Percentiles rank a stretch among this genome's conserved stretches.
phyloP scores from a whole-genome alignment of 2,888 invertebrate genomes.

The Amiota communis region DNA sequence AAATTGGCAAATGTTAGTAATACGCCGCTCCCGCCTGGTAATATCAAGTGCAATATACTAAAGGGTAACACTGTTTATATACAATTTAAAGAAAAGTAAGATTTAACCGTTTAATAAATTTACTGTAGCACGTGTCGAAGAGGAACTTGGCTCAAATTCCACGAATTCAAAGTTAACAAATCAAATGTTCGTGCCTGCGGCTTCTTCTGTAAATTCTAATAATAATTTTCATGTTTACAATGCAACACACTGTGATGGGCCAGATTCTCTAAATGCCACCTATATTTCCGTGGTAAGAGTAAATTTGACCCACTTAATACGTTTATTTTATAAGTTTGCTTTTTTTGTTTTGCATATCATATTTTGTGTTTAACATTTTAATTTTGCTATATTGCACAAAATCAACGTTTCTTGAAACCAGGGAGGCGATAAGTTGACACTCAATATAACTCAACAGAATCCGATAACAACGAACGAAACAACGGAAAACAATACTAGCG shows the following conservation, averaged over 20 bases:
- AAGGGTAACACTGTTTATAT: constrained; percentile 78
- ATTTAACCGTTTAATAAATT: not conserved
- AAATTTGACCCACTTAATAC: constrained; percentile 52
- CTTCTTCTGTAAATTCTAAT: constrained; percentile 46
- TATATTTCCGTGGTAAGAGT: constrained; percentile 84
- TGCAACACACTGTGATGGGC: constrained; percentile 67
- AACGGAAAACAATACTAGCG: constrained; percentile 47
- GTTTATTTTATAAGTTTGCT: constrained; percentile 47
- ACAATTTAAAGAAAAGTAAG: not conserved
- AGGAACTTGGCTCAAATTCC: constrained; percentile 72
- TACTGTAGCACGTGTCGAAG: constrained; percentile 79
- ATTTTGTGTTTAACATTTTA: constrained; percentile 39
- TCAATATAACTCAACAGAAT: constrained; percentile 78
- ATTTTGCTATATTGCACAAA: constrained; percentile 49
- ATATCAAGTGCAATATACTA: constrained; percentile 94
- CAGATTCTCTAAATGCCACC: constrained; percentile 77
- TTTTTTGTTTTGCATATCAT: constrained; percentile 43
- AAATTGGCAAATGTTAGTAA: constrained; percentile 79
- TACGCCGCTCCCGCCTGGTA: constrained; percentile 85
- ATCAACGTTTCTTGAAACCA: constrained; percentile 62
- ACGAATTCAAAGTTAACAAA: constrained; percentile 75
- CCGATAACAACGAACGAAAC: constrained; percentile 67
- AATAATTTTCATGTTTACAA: constrained; percentile 49
- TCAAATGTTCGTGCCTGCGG: constrained; percentile 76
- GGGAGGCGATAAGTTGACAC: constrained; percentile 82